A percentile compares a stretch with the other conserved stretches of the same genome.
Evolutionary conservation across 2,113 vertebrate species (phyloP).

Genomic region (Pandion haliaetus): DNA sequence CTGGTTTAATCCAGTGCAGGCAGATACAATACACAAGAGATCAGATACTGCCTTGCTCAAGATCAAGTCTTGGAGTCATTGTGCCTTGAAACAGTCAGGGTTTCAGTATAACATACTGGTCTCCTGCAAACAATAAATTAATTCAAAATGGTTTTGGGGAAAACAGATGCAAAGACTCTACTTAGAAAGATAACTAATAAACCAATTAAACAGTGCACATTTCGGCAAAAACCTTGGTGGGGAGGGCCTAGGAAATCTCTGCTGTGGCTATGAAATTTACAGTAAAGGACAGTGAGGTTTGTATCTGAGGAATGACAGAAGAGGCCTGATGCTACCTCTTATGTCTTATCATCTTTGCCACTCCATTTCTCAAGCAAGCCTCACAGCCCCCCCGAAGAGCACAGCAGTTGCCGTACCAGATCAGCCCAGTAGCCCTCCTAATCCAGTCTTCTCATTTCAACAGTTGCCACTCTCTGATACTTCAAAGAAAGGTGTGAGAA

Average conservation of each 20-base stretch:
- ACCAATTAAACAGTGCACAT: accelerated
- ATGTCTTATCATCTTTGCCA: neutral
- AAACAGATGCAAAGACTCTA: neutral
- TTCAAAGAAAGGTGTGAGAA: slow-evolving; percentile 45
- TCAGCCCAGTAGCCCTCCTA: neutral
- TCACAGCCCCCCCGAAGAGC: neutral
- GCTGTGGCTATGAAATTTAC: neutral
- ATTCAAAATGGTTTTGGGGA: neutral
- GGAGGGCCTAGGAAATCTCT: neutral
- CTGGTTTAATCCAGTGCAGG: slow-evolving; percentile 1
- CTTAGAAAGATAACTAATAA: neutral
- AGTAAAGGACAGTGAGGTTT: neutral
- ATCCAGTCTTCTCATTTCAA: neutral
- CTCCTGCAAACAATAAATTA: neutral
- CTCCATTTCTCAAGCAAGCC: neutral
- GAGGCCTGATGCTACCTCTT: neutral
- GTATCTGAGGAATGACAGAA: neutral
- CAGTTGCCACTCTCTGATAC: neutral
- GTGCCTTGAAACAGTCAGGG: neutral
- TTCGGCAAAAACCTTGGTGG: neutral
- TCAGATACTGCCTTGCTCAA: neutral
- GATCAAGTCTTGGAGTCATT: neutral
- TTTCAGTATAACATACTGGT: neutral
- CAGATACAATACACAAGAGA: neutral
- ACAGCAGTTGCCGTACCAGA: neutral